Base-by-base conservation (phyloP, 2,113 vertebrate genomes). In the Thymallus thymallus region DNA sequence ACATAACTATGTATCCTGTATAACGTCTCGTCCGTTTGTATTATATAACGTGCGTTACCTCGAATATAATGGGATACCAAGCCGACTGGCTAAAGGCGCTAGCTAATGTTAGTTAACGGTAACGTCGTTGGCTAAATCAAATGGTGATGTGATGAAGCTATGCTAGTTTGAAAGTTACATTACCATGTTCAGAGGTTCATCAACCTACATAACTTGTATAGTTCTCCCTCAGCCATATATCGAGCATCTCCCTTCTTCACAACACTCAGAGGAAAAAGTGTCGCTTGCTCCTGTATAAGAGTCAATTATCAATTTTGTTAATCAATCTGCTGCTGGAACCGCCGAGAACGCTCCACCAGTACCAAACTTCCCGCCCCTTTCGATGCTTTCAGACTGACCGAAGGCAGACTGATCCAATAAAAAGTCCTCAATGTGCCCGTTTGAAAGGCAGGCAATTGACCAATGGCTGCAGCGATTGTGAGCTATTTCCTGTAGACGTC, bases 351-450 rank as follows among this genome's bases (percentile, higher is more conserved):
- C 22, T 56, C 32, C 79, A 41, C 35, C 2, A 85, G 69, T 76
- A 72, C 60, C 45, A n/a, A 88, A 80, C 73, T 58, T 82, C 88
- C 92, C 91, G 89, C 91, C 92, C 89, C 85, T 75, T 88, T 83
- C 63, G 48, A 16, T 35, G 68, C 71, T 48, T 69, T 51, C 20
- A 3, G n/a, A 2, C 0, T 86, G 74, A 88, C 41, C 26, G 80
- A 78, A 41, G 26, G 56, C 65, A 4, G 22, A 2, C 0, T 32
- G 2, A 76, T 56, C 92, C 92, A 93, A 92, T 87, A 64, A 82
- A 12, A 22, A 73, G 0, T 0, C 35, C 77, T 48, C 0, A 65
- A 3, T 55, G 74, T 85, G 69, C 48, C 30, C 5, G 51, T 77
- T 75, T 77, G 58, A 74, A 71, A 22, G 12, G 48, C 10, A 73